Evolutionary conservation across 2,113 vertebrate genomes (phyloP), one percentile per base, ranked within the genome.

Genomic region (Neolamprologus caudopunctatus): DNA sequence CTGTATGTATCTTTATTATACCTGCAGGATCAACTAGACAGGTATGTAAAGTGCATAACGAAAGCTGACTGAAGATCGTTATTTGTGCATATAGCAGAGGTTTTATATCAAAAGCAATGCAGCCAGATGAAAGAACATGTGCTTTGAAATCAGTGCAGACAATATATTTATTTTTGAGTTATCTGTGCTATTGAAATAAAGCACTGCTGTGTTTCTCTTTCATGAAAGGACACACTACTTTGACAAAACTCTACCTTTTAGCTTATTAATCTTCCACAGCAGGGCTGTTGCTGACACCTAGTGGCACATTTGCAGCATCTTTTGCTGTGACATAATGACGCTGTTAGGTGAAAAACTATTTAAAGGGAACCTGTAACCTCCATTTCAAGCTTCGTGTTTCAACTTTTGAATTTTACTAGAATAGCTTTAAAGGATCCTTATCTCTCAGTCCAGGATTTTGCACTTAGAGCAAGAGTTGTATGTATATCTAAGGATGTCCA

Each of bases 241-340:
- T 17, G 68, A 28, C 68, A 47, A 45, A 75, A 47, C 40, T 47
- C 40, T 47, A 47, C 42, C 42, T 31, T 75, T 28, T 28, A 19
- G 14, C 2, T 28, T 9, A 55, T 6, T 6, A 16, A n/a, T 4
- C 24, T 19, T 51, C 79, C 16, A 84, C 81, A 2, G 37, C 2
- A 33, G 54, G 58, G 80, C 26, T 54, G 31, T 71, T 61, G 75
- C 87, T 93, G 91, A 80, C 90, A 94, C 80, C 93, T 92, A 88
- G 83, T 94, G 93, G 88, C 42, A n/a, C 1, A 26, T 68, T 16
- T 85, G 28, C 17, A 35, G 50, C 40, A 85, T 54, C 6, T 35
- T 31, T 78, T 31, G 24, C 24, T 78, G 45, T 28, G 26, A 13
- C 17, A 33, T n/a, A 50, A 78, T 12, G 2, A 50, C 4, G 24